Evolutionary conservation across 2,888 invertebrate species (phyloP).

Genomic region (Tipula lateralis): DNA sequence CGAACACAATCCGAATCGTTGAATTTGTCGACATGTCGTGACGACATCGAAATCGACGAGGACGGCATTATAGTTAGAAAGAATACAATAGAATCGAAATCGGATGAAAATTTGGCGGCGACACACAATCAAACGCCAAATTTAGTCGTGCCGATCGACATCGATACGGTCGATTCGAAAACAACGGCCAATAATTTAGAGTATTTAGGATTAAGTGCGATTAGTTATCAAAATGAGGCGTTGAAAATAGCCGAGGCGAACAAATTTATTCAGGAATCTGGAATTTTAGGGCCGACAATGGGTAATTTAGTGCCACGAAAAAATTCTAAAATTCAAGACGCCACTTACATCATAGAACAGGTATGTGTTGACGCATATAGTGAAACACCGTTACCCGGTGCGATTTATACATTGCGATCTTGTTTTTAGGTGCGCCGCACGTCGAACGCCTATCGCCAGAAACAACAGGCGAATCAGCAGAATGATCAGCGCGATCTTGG

Average conservation of each 20-base stretch:
- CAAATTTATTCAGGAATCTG: conserved; percentile 42
- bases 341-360: not conserved
- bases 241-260: conserved; percentile 36
- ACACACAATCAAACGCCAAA: not conserved
- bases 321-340: conserved; percentile 39
- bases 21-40: not conserved
- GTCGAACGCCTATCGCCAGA: not conserved
- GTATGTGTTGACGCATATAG: not conserved
- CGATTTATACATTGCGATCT: too few species aligned
- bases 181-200: conserved; percentile 29
- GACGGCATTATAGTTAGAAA: not conserved
- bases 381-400: not conserved
- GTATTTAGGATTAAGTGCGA: not conserved
- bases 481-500: conserved; percentile 34
- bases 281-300: conserved; percentile 41
- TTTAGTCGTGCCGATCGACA: not conserved
- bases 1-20: not conserved
- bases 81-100: not conserved
- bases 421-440: not conserved
- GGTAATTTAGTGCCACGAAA: conserved; percentile 38
- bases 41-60: not conserved
- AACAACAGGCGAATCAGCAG: conserved; percentile 25
- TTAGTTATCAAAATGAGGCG: conserved; percentile 28
- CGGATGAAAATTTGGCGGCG: not conserved
- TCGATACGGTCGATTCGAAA: not conserved